These are phyloP conservation scores for Acanthaster planci DNA, from an alignment of 35 echinoderm and acorn worm genomes.

Conservation along the genomic window DNA sequence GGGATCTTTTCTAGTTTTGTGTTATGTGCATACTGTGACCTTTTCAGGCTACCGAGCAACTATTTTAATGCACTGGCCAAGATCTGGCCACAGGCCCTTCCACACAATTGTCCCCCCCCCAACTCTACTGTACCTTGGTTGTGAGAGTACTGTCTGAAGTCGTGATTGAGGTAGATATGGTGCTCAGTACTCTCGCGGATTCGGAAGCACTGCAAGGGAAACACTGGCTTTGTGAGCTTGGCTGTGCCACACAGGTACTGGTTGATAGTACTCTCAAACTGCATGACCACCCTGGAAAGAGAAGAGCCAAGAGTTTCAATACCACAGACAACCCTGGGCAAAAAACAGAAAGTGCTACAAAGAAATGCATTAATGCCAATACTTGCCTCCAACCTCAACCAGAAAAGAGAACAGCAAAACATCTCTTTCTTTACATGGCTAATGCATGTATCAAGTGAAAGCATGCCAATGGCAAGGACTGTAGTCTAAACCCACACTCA, in stretches of 20 bases:
- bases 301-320: constrained; percentile 9
- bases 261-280: constrained; percentile 60
- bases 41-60: background rate
- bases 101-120: background rate
- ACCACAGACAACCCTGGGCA: background rate
- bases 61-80: background rate
- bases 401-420: background rate
- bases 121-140: constrained; percentile 62
- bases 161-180: constrained; percentile 68
- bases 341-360: background rate
- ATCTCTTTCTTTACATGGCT: too few species aligned
- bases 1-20: background rate
- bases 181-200: constrained; percentile 80
- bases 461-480: too few species aligned
- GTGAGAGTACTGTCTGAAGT: constrained; percentile 71
- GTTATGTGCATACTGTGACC: background rate
- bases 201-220: constrained; percentile 75
- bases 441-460: too few species aligned
- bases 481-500: too few species aligned
- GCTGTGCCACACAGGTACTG: constrained; percentile 86
- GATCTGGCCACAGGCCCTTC: background rate
- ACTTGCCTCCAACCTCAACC: background rate
- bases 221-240: constrained; percentile 66
- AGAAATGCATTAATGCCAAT: background rate
- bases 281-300: constrained; percentile 47